Base-by-base conservation (phyloP, 2,113 vertebrate genomes). In the Archocentrus centrarchus region DNA sequence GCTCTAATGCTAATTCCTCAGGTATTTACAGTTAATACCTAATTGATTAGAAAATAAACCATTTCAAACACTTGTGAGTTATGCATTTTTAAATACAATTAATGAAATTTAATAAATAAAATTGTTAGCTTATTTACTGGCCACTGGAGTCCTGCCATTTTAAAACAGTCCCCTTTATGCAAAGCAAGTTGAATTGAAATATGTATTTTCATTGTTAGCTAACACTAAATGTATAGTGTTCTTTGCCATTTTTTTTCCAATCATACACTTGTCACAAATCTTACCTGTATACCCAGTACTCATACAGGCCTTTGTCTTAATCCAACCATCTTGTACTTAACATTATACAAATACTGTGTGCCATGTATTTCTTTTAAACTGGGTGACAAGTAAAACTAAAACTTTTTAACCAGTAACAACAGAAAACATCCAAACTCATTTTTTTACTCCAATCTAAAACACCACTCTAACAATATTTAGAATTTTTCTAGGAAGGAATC, bases 391-490 rank as follows among this genome's bases (percentile, higher is more conserved):
- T 37, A 11, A 35, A 62, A 2, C 27, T n/a, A n/a, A 35, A 62
- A 2, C 60, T 5, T 50, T 4, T 50, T 18, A 62, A 10, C 30
- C 18, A 62, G 27, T 37, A 20, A 62, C 30, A 62, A 39, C n/a
- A 63, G 3, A n/a, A 37, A n/a, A 20, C 18, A 39, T 35, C 32
- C 61, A 39, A 0, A 63, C 61, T n/a, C 1, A 11, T 13, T 37
- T 63, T 47, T 63, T 0, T 30, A 39, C 18, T 63, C 37, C 11
- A 39, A n/a, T n/a, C 18, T 0, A 39, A 35, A 63, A 39, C n/a
- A 37, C 5, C 1, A 6, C 5, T 63, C 0, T 5, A 37, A 11
- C n/a, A 63, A 37, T n/a, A n/a, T 63, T 39, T 63, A 22, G 6
- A 39, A 24, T 27, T 17, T 15, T 58, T 41, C n/a, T 2, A 14